Evolutionary conservation across 2,113 vertebrate genomes (phyloP).

Genomic region (Cnemophilus loriae): DNA sequence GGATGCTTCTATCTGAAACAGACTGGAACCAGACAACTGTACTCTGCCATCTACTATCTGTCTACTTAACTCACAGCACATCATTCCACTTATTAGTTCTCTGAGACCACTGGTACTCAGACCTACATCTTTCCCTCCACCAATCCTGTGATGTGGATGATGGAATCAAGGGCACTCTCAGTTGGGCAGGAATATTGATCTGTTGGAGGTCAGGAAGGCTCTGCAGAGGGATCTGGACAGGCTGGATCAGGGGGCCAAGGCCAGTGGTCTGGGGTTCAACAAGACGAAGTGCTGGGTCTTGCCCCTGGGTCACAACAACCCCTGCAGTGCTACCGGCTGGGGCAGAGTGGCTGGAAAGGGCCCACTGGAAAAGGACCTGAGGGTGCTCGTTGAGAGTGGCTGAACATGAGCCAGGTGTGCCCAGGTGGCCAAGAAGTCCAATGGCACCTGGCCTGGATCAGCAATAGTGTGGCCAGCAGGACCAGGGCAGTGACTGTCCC

Average conservation of each 20-base stretch:
- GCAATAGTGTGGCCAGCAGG: not conserved
- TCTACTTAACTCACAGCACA: not conserved
- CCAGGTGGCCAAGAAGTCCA: not conserved
- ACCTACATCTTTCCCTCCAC: not conserved
- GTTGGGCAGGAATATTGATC: not conserved
- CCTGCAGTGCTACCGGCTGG: not conserved
- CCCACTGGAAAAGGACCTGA: accelerated
- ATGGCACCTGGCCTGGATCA: not conserved
- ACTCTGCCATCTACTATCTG: not conserved
- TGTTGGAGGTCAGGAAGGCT: not conserved
- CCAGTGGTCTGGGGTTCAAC: accelerated
- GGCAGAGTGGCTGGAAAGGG: not conserved
- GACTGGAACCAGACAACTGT: not conserved
- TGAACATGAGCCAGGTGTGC: not conserved
- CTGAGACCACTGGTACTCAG: not conserved
- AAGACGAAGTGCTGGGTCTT: not conserved
- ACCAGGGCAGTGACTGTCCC: accelerated
- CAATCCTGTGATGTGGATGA: not conserved
- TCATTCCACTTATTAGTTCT: not conserved
- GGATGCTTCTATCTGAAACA: not conserved
- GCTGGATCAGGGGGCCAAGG: accelerated
- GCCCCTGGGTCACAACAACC: not conserved
- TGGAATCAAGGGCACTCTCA: not conserved
- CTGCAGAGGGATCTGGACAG: not conserved
- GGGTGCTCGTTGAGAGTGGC: not conserved